Base-by-base conservation (phyloP, 1,140 invertebrate genomes). In the Anoplophora glabripennis region DNA sequence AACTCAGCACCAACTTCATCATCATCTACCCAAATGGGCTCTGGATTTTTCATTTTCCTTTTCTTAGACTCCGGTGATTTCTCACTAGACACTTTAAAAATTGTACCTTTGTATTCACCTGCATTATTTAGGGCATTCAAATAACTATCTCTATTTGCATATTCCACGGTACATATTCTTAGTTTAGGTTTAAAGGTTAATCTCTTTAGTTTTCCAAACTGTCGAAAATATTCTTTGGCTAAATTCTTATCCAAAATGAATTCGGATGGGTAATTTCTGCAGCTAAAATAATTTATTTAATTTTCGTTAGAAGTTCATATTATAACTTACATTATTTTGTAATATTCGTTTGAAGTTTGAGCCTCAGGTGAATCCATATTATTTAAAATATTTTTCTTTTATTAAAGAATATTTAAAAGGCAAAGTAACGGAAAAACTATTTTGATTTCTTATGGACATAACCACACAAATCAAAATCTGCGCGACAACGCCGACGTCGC, bases 191-290 rank as follows among this genome's bases (percentile, higher is more conserved):
- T 78, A 47, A 88, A 76, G 14, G 80, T 78, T 40, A 89, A 83
- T 58, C 81, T 83, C 1, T 78, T 73, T 11, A 86, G 78, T 36
- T 73, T 77, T 0, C 87, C 87, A 72, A 83, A 89, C 54, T 83
- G 80, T 7, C 77, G 74, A 55, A 89, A 89, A 67, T 88, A 83
- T 48, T 80, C 77, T 57, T 84, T 84, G 2, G 84, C 86, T 44
- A 79, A 70, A 49, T 73, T 70, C 65, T 82, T 79, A 62, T 84
- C 72, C 15, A 71, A 74, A n/a, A 88, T 80, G 38, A 89, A 77
- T 4, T 76, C 66, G 53, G 84, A 80, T 1, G 87, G 87, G 21
- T 88, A 84, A 65, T 86, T 77, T 8, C 77, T 74, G 64, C 86
- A 88, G 45, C 83, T 85, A 49, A 54, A 71, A 67, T 57, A 28